Conservation (phyloP, 2,888 invertebrate genomes). For the Eupsilia transversa region DNA sequence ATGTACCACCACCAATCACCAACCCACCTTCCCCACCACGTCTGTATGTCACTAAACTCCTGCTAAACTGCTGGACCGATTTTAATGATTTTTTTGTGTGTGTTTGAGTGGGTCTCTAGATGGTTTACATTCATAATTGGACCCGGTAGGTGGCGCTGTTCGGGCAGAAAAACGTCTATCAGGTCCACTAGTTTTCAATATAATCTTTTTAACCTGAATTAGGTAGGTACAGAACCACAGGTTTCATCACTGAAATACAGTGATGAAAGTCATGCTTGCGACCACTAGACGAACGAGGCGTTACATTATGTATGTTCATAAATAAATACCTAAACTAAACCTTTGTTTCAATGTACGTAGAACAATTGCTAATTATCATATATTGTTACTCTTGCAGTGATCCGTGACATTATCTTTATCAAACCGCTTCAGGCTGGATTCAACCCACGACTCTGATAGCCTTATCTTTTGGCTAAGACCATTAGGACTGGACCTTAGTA, state of each 20-base stretch:
- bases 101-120: no score
- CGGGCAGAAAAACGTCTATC: no score
- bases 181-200: no score
- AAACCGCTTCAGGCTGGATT: constrained; percentile 17
- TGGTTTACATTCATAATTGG: no score
- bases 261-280: neutral
- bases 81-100: no score
- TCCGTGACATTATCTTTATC: constrained; percentile 7
- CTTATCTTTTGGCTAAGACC: constrained; percentile 21
- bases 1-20: no score
- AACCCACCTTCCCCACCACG: no score
- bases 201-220: neutral
- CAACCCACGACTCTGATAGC: neutral
- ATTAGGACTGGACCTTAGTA: neutral
- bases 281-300: neutral
- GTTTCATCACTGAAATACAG: no score
- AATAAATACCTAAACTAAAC: neutral
- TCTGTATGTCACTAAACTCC: no score
- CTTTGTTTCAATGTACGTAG: neutral
- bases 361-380: neutral
- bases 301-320: neutral
- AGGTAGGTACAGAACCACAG: neutral
- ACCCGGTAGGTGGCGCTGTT: no score
- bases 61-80: no score
- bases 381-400: constrained; percentile 18